Evolutionary conservation across 2,888 invertebrate genomes (phyloP), one percentile per base, ranked within the genome.

Genomic region (Thymelicus lineola): DNA sequence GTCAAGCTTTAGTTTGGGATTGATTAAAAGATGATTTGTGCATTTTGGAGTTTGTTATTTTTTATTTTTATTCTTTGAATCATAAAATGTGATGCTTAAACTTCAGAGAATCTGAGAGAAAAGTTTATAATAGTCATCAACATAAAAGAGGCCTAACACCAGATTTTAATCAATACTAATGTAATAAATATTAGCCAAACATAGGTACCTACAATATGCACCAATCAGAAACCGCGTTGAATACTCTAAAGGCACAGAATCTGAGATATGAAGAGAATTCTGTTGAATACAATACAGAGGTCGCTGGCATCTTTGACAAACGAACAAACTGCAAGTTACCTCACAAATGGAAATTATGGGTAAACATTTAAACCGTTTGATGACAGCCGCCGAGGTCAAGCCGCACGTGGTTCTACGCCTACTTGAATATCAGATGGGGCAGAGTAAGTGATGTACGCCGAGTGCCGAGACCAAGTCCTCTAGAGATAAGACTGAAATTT

Each of bases 331-430:
- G 78, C 68, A 67, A 73, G 61, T 66, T 59, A 72, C 58, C 76
- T 74, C 73, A 76, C 77, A 79, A 76, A 76, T 75, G 73, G 64
- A 64, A 64, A 70, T 17, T 58, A 60, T 76, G 77, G 74, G 65
- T 74, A 74, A 76, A 77, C 78, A 77, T 78, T 77, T 79, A 76
- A 68, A 75, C 78, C 78, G 80, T 82, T 85, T 79, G 79, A 79
- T 76, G 77, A 76, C 70, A 69, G 77, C 81, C 82, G 82, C 75
- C 79, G 76, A 73, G 86, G 85, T 86, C 85, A 85, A 80, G 77
- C 75, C 79, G 82, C 83, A 82, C 82, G 84, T 82, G 85, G 80
- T 75, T 77, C 72, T 66, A 80, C 81, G 81, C 82, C 82, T 80
- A 80, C 82, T 79, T 79, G 73, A 75, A 73, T 74, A 78, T 81